phyloP scores from a whole-genome alignment of 2,113 vertebrate species.

The Garra rufa region DNA sequence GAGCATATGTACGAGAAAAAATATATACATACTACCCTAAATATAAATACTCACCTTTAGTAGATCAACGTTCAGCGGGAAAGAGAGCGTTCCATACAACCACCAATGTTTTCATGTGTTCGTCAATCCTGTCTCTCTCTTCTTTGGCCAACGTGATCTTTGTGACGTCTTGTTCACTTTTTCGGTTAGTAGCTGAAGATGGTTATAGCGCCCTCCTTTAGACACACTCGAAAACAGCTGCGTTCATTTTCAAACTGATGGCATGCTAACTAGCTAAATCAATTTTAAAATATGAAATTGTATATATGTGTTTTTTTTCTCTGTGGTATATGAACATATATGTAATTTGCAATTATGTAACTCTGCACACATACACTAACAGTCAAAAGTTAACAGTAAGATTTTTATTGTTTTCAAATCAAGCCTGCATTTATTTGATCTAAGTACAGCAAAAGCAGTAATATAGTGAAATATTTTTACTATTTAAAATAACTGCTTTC shows the following conservation, averaged over 20 bases:
- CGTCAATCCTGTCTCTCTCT: not conserved
- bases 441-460: too few species aligned
- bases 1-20: not conserved
- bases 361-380: too few species aligned
- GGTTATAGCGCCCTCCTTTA: slow-evolving; percentile 48
- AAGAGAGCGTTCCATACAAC: not conserved
- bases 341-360: too few species aligned
- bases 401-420: too few species aligned
- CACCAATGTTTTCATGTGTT: slow-evolving; percentile 6
- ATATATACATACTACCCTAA: not conserved
- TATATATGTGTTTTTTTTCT: too few species aligned
- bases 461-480: too few species aligned
- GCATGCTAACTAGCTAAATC: not conserved
- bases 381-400: too few species aligned
- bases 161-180: slow-evolving; percentile 27
- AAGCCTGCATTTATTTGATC: too few species aligned
- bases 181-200: slow-evolving; percentile 1
- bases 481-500: too few species aligned
- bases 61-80: not conserved
- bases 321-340: too few species aligned
- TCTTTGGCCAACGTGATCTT: slow-evolving; percentile 47
- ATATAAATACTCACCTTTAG: not conserved
- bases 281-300: not conserved
- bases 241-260: not conserved
- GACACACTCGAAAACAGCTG: not conserved